Evolutionary conservation across 2,888 invertebrate genomes (phyloP).

Genomic region (Cordylochernes scorpioides): DNA sequence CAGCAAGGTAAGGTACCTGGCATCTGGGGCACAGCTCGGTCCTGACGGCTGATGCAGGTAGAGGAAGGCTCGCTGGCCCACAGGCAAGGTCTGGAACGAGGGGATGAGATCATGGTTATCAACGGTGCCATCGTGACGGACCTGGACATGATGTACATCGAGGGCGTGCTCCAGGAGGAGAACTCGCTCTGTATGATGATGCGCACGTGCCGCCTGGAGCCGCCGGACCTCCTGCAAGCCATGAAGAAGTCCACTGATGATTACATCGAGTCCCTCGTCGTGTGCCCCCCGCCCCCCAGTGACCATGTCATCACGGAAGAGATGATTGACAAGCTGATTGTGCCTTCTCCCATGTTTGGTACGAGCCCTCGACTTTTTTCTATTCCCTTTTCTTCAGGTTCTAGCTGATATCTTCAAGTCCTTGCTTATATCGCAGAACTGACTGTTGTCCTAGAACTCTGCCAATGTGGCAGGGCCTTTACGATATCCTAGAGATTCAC

Average conservation of each 20-base stretch:
- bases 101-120: constrained; percentile 95
- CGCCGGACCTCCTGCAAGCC: constrained; percentile 16
- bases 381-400: too few relatives aligned
- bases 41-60: too few relatives aligned
- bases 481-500: too few relatives aligned
- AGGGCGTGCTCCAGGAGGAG: constrained; percentile 82
- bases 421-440: too few relatives aligned
- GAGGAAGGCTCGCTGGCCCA: constrained; percentile 84
- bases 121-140: constrained; percentile 92
- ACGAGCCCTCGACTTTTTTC: too few relatives aligned
- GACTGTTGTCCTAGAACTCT: too few relatives aligned
- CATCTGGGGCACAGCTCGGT: too few relatives aligned
- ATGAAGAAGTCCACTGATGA: constrained; percentile 37
- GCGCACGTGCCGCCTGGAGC: constrained; percentile 54
- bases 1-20: too few relatives aligned
- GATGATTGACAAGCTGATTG: constrained; percentile 84
- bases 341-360: constrained; percentile 87
- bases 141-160: constrained; percentile 97
- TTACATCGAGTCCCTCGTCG: constrained; percentile 52
- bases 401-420: too few relatives aligned
- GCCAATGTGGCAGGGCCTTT: too few relatives aligned
- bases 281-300: constrained; percentile 89
- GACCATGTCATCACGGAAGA: constrained; percentile 68
- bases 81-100: constrained; percentile 90
- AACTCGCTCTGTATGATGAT: constrained; percentile 85